Conservation (phyloP, 2,113 vertebrate species). For the Oryzias curvinotus region DNA sequence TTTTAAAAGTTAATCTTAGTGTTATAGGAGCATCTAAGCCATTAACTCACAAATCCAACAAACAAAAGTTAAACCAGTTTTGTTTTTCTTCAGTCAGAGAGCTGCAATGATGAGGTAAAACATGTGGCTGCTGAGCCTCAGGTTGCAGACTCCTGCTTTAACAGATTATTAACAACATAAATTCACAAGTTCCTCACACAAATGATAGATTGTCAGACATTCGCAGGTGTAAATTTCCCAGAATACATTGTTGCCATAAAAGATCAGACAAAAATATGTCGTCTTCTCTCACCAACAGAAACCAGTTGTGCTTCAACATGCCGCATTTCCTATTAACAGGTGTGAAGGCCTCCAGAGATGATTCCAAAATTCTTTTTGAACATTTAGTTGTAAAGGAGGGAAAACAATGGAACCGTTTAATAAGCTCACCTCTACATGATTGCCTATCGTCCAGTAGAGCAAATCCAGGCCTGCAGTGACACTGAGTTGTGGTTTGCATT, state of each 20-base stretch:
- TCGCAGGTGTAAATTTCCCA: neutral
- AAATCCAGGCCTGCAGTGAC: slow-evolving; percentile 57
- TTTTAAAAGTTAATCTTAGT: too few species aligned
- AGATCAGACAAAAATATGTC: slow-evolving; percentile 12
- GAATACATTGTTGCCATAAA: slow-evolving; percentile 16
- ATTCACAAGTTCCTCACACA: neutral
- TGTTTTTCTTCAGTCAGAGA: too few species aligned
- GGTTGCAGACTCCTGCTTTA: neutral
- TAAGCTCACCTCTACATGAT: slow-evolving; percentile 57
- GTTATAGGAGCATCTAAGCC: too few species aligned
- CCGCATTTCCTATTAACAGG: slow-evolving; percentile 24
- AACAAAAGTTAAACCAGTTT: too few species aligned
- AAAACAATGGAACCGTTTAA: slow-evolving; percentile 1
- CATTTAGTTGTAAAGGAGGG: neutral
- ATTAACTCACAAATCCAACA: too few species aligned
- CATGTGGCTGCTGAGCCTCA: too few species aligned
- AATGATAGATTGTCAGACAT: slow-evolving; percentile 7
- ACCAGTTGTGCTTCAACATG: slow-evolving; percentile 36
- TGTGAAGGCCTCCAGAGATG: neutral
- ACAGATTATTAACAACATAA: slow-evolving; percentile 3
- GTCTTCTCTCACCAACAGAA: slow-evolving; percentile 11
- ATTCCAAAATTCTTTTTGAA: slow-evolving; percentile 18
- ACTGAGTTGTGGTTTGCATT: slow-evolving; percentile 35
- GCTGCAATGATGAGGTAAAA: too few species aligned
- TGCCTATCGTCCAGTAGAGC: slow-evolving; percentile 53